Percentiles rank a stretch among this genome's conserved stretches.
These are phyloP conservation scores for Microctenopoma steveboyesi DNA, from an alignment of 2,797 vertebrate genomes.

Conservation along the genomic window DNA sequence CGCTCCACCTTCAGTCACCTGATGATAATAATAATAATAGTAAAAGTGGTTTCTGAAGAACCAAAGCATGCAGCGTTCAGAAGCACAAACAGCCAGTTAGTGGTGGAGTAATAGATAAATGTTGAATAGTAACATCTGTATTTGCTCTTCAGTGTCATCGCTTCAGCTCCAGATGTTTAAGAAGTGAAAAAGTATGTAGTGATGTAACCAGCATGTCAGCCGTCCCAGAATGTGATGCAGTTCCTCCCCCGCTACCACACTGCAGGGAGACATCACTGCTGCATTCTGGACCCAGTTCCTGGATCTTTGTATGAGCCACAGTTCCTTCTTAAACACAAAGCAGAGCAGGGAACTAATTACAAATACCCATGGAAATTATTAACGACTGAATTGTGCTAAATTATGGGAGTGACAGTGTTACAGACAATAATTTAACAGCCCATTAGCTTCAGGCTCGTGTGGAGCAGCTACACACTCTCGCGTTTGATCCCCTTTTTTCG, in stretches of 20 bases:
- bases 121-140: too few species aligned
- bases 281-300: too few species aligned
- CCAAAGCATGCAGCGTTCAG: background rate
- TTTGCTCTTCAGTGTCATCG: too few species aligned
- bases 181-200: too few species aligned
- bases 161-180: too few species aligned
- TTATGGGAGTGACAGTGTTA: background rate
- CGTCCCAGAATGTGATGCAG: too few species aligned
- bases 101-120: background rate
- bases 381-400: constrained; percentile 10
- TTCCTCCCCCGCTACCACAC: too few species aligned
- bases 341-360: background rate
- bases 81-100: background rate
- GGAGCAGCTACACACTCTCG: constrained; percentile 29
- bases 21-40: constrained; percentile 4
- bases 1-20: background rate
- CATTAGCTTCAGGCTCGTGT: too few species aligned
- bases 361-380: constrained; percentile 5
- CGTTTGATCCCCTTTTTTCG: constrained; percentile 30
- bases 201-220: too few species aligned
- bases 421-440: constrained; percentile 37
- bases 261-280: too few species aligned
- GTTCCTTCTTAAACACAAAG: too few species aligned
- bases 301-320: too few species aligned
- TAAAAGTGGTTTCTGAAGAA: constrained; percentile 4